Base-by-base conservation (phyloP, 1,140 invertebrate species). In the Pemphigus obesinymphae region DNA sequence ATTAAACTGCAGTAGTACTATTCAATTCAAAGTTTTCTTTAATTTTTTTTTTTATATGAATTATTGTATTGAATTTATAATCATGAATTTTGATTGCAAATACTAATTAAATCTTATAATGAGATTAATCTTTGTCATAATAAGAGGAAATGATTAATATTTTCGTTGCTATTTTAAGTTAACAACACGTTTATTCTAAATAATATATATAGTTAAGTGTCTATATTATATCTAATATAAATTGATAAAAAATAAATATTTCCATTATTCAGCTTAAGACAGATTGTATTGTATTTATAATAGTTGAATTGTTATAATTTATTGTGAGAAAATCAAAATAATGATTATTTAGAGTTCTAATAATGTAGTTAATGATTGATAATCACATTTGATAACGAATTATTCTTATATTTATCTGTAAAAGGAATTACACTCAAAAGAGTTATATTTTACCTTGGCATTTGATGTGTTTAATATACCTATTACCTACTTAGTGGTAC, bases 361-460 rank as follows among this genome's bases (percentile, higher is more conserved):
- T 5, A 10, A 20, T 45, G 31, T 73, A 45, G 50, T 73, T 50
- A 3, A 73, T 48, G 26, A 0, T 48, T 20, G 13, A 20, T 48
- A 48, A 34, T 73, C n/a, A 8, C 2, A 48, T 20, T 48, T 31
- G 26, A 73, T n/a, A 10, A n/a, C 45, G 3, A 31, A 73, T 20
- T 26, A 29, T 45, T 26, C 37, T 8, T 23, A 29, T 70, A 1
- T 23, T 72, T 17, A 45, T 31, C 20, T 26, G 43, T 29, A 10
- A 3, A 29, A 4, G 29, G 29, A 48, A 48, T 70, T 70, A 3
- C 2, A 26, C 5, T 70, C 6, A 72, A 29, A 48, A 26, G 4
- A 72, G 17, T 13, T 48, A 48, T 72, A 72, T 45, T 72, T 31
- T 48, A 50, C 70, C 70, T 48, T 73, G 70, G 26, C 70, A 73